Conservation (phyloP, 2,797 vertebrate genomes). For the Manis pentadactyla region DNA sequence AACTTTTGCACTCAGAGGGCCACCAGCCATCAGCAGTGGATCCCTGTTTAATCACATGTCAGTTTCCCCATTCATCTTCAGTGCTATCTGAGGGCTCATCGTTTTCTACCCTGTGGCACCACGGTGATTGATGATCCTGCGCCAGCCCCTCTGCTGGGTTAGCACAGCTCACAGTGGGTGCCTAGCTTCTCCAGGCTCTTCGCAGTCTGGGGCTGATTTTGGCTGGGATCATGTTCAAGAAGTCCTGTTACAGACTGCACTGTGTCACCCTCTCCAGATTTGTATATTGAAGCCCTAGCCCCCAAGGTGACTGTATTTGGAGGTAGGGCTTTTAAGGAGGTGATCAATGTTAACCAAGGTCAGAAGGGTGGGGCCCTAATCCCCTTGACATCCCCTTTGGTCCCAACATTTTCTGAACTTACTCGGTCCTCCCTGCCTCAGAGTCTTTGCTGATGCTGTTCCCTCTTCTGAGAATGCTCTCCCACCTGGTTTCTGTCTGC, state of each 20-base stretch:
- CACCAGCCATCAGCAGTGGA: not conserved
- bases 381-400: fast-evolving
- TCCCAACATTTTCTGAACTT: not conserved
- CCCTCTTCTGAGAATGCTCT: not conserved
- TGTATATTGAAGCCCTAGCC: not conserved
- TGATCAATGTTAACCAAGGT: not conserved
- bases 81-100: constrained; percentile 79
- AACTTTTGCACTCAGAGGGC: not conserved
- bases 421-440: not conserved
- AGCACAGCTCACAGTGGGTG: constrained; percentile 68
- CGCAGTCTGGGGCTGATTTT: not conserved
- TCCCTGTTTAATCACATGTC: constrained; percentile 80
- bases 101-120: constrained; percentile 39
- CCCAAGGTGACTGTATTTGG: not conserved
- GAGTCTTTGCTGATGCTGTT: not conserved
- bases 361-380: too few species aligned
- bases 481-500: not conserved
- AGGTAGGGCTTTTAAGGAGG: not conserved
- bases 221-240: not conserved
- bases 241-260: not conserved
- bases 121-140: constrained; percentile 80
- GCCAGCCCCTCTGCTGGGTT: constrained; percentile 49
- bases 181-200: not conserved
- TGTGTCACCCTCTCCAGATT: not conserved
- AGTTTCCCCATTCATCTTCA: constrained; percentile 81